Conservation (phyloP, 2,113 vertebrate genomes). For the Brachypteracias leptosomus region DNA sequence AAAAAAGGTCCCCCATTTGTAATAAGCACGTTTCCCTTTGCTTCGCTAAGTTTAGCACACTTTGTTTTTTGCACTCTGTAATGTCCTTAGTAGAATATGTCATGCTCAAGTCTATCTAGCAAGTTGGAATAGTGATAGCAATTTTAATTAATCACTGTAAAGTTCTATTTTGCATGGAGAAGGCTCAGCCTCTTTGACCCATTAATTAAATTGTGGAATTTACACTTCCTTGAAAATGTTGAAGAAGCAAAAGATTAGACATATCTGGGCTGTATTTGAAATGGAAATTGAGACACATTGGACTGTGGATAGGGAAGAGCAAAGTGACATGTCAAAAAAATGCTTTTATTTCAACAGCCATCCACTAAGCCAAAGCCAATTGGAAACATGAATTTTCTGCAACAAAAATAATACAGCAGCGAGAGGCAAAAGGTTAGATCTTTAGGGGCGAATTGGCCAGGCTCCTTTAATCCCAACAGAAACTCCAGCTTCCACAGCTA, state of each 20-base stretch:
- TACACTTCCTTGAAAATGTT: conserved; percentile 58
- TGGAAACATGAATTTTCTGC: neutral
- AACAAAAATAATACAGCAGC: neutral
- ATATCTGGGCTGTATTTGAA: conserved; percentile 58
- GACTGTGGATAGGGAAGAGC: neutral
- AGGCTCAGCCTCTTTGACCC: conserved; percentile 49
- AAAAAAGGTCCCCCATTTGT: neutral
- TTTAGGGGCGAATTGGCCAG: neutral
- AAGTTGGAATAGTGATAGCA: conserved; percentile 27
- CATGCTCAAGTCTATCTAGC: neutral
- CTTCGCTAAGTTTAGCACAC: neutral
- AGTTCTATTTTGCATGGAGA: conserved; percentile 49
- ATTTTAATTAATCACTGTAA: conserved; percentile 67
- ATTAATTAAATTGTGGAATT: conserved; percentile 71
- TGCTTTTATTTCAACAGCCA: neutral
- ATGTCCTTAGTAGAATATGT: conserved; percentile 25
- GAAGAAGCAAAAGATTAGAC: conserved; percentile 58
- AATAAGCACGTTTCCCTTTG: neutral
- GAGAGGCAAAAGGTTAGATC: neutral
- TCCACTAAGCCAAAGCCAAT: neutral
- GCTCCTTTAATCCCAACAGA: neutral
- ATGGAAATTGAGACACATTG: conserved; percentile 46
- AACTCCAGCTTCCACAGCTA: neutral
- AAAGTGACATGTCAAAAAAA: neutral
- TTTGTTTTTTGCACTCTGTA: conserved; percentile 2